Conservation (phyloP, 2,797 vertebrate genomes). For the Poecilia velifera region DNA sequence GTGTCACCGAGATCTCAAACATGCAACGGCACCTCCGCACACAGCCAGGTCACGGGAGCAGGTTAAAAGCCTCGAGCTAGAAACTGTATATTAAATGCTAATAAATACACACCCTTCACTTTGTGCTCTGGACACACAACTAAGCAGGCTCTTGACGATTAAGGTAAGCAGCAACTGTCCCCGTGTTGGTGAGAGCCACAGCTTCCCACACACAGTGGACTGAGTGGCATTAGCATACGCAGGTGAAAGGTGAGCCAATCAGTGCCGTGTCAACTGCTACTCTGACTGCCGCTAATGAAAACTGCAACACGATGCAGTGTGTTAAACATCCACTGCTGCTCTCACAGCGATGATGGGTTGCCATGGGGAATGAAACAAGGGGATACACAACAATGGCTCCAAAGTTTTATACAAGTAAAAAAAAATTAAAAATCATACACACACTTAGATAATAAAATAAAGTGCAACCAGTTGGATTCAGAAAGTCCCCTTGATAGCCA, state of each 20-base stretch:
- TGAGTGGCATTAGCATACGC: slow-evolving; percentile 73
- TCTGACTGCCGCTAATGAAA: too few species aligned
- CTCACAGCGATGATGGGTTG: too few species aligned
- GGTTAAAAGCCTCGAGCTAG: not conserved
- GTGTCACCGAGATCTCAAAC: not conserved
- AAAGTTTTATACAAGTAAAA: too few species aligned
- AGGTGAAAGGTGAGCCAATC: slow-evolving; percentile 81
- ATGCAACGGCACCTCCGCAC: slow-evolving; percentile 1
- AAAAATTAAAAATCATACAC: too few species aligned
- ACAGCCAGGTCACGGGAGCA: slow-evolving; percentile 35
- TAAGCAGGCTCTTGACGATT: slow-evolving; percentile 80
- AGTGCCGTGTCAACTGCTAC: slow-evolving; percentile 49
- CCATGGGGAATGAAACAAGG: too few species aligned
- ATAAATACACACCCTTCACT: slow-evolving; percentile 19
- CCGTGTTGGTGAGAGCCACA: slow-evolving; percentile 36
- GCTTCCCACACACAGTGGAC: slow-evolving; percentile 18
- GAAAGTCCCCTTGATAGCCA: too few species aligned
- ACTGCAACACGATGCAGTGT: too few species aligned
- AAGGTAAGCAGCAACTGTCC: slow-evolving; percentile 78
- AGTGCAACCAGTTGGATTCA: too few species aligned
- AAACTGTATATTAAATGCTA: slow-evolving; percentile 10
- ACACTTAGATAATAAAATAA: too few species aligned
- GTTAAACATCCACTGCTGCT: too few species aligned
- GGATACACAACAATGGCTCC: too few species aligned
- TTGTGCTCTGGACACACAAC: slow-evolving; percentile 61